A percentile compares a stretch with the other conserved stretches of the same genome.
These are phyloP conservation scores for Mustelus asterias DNA, from an alignment of 2,113 vertebrate genomes.

Conservation along the genomic window DNA sequence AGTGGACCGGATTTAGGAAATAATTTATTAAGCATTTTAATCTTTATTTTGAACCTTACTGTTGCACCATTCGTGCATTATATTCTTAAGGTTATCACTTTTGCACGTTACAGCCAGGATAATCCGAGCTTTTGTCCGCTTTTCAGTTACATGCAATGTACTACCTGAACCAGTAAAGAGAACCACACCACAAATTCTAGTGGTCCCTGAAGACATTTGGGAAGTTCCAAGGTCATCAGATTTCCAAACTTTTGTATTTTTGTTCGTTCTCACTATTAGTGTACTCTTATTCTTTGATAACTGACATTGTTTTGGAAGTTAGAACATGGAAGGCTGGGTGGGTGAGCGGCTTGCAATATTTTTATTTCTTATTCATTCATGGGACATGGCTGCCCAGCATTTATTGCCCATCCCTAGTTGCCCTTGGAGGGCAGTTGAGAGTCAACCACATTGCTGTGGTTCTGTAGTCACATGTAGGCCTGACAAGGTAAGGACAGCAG, in stretches of 20 bases:
- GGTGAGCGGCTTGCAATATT: not conserved
- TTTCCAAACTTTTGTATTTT: not conserved
- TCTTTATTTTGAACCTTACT: not conserved
- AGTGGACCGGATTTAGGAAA: not conserved
- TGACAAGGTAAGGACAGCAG: too few relatives aligned
- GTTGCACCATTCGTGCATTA: not conserved
- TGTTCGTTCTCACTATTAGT: too few relatives aligned
- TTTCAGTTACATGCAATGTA: not conserved
- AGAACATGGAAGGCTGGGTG: not conserved
- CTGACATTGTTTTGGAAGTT: not conserved
- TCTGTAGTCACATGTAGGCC: too few relatives aligned
- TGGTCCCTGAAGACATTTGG: not conserved
- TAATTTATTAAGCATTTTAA: not conserved
- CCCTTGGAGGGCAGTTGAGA: too few relatives aligned
- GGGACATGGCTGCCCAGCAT: too few relatives aligned
- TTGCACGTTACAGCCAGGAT: not conserved
- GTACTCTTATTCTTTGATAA: not conserved
- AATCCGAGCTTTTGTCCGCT: not conserved
- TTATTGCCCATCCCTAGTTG: too few relatives aligned
- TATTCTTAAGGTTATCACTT: not conserved
- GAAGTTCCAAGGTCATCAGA: not conserved
- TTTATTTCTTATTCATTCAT: not conserved
- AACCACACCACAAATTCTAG: not conserved
- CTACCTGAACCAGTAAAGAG: not conserved
- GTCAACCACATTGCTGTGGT: too few relatives aligned